Percentiles rank a stretch among this genome's conserved stretches.
These are phyloP conservation scores for Lophius americanus DNA, from an alignment of 2,797 vertebrate species.

Conservation along the genomic window DNA sequence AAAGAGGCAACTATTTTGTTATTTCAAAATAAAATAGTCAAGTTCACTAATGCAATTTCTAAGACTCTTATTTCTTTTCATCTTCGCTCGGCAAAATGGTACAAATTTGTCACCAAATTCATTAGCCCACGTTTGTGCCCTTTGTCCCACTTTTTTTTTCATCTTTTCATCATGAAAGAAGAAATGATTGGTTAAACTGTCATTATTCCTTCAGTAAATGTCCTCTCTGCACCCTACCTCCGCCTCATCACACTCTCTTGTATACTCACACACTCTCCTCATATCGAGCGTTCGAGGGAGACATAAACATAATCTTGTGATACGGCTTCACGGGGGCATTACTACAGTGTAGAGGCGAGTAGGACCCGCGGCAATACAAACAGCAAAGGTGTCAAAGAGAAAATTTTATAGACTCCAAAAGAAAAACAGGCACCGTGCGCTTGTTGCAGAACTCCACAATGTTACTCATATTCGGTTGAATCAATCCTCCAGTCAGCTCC, in stretches of 20 bases:
- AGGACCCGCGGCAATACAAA: constrained; percentile 46
- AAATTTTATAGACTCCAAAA: constrained; percentile 58
- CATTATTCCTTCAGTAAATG: constrained; percentile 63
- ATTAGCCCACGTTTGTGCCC: constrained; percentile 33
- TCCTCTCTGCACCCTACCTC: constrained; percentile 39
- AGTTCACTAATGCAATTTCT: too few relatives aligned
- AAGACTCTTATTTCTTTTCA: constrained; percentile 48
- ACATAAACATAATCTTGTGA: constrained; percentile 65
- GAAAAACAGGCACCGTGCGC: constrained; percentile 37
- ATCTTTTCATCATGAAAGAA: constrained; percentile 47
- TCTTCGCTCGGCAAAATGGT: constrained; percentile 32
- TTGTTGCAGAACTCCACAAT: constrained; percentile 37
- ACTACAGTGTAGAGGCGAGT: constrained; percentile 55
- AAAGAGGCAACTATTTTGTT: too few relatives aligned
- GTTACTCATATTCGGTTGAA: constrained; percentile 43
- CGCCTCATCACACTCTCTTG: constrained; percentile 21
- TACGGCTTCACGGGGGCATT: constrained; percentile 56
- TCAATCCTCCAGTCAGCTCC: constrained; percentile 55
- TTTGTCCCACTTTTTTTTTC: constrained; percentile 50
- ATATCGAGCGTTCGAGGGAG: constrained; percentile 62
- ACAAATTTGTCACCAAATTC: constrained; percentile 56
- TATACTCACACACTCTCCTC: constrained; percentile 37
- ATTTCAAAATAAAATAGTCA: too few relatives aligned
- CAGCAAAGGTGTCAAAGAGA: constrained; percentile 50
- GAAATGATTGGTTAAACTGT: constrained; percentile 64